Conservation (phyloP, 2,797 vertebrate species). For the Sphenodon punctatus region DNA sequence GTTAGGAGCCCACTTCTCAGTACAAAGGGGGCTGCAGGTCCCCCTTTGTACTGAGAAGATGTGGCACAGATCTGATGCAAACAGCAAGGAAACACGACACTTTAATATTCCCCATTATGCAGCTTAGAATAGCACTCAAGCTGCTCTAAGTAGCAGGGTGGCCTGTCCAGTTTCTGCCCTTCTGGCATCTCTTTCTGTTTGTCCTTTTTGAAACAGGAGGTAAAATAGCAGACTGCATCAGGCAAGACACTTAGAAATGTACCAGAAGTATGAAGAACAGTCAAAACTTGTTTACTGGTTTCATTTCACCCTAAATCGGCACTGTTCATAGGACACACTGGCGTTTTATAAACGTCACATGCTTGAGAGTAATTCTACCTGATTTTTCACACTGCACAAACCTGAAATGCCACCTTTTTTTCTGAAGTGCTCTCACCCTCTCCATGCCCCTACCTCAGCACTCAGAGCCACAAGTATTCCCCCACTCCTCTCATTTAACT, state of each 20-base stretch:
- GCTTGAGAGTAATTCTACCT: slow-evolving; percentile 15
- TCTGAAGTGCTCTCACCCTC: not conserved
- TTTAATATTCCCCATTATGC: slow-evolving; percentile 51
- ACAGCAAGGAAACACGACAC: slow-evolving; percentile 55
- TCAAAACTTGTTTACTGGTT: not conserved
- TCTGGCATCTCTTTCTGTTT: slow-evolving; percentile 24
- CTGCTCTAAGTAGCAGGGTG: slow-evolving; percentile 52
- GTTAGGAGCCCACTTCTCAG: slow-evolving; percentile 64
- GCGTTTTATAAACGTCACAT: slow-evolving; percentile 31
- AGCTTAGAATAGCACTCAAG: slow-evolving; percentile 56
- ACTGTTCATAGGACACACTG: not conserved
- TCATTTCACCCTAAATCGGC: not conserved
- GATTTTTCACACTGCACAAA: slow-evolving; percentile 22
- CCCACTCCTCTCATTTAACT: slow-evolving; percentile 28
- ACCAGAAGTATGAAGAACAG: not conserved
- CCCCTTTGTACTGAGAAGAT: slow-evolving; percentile 53
- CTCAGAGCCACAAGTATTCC: slow-evolving; percentile 9
- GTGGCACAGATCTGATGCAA: slow-evolving; percentile 45
- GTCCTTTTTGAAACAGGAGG: not conserved
- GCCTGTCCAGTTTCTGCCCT: slow-evolving; percentile 28
- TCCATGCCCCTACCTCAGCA: not conserved
- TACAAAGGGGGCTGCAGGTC: slow-evolving; percentile 48
- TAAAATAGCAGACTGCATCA: not conserved
- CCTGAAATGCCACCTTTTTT: slow-evolving; percentile 24
- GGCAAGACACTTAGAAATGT: slow-evolving; percentile 26